Evolutionary conservation across 2,113 vertebrate species (phyloP).

Genomic region (Casuarius casuarius): DNA sequence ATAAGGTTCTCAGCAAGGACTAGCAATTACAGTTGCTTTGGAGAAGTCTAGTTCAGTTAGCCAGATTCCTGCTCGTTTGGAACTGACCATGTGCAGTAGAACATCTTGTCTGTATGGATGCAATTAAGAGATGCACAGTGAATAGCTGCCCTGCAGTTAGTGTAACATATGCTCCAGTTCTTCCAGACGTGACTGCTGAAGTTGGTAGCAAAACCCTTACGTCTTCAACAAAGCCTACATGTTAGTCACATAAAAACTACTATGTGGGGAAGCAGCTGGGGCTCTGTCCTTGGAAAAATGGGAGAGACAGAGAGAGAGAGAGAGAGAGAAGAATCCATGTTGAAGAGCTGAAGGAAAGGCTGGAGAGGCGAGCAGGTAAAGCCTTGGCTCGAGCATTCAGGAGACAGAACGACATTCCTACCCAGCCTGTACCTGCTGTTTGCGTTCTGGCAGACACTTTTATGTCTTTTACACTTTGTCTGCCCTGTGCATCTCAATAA

Average conservation of each 20-base stretch:
- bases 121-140: conserved; percentile 57
- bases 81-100: conserved; percentile 55
- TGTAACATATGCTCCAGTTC: conserved; percentile 42
- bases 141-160: conserved; percentile 53
- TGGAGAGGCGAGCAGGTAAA: background rate
- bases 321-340: background rate
- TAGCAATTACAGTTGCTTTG: background rate
- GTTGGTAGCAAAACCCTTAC: conserved; percentile 41
- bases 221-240: conserved; percentile 28
- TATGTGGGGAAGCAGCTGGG: background rate
- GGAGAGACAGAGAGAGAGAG: background rate
- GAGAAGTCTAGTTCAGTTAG: conserved; percentile 5
- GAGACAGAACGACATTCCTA: background rate
- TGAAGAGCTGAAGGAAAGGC: background rate
- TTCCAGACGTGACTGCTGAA: conserved; percentile 45
- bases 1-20: background rate
- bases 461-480: background rate
- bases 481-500: background rate
- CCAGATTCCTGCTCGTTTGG: background rate
- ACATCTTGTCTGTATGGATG: conserved; percentile 52
- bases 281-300: background rate
- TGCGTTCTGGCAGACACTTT: conserved; percentile 6
- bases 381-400: background rate
- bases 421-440: background rate
- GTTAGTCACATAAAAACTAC: conserved; percentile 7